These are phyloP conservation scores for Drosophila engyochracea DNA, from an alignment of 2,888 invertebrate species.

Conservation along the genomic window DNA sequence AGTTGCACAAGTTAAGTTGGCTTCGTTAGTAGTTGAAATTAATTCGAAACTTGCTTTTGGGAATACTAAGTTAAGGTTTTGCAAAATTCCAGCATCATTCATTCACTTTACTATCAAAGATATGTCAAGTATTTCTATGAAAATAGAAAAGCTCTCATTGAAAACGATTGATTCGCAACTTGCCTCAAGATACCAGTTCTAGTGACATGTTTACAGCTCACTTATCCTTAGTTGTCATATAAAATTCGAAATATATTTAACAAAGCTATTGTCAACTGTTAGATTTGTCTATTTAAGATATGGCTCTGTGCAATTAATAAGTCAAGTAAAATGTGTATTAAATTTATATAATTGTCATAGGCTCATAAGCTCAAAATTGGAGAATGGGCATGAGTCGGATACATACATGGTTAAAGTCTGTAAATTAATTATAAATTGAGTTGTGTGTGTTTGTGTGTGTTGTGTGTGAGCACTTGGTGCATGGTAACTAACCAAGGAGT, in stretches of 20 bases:
- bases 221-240: background rate
- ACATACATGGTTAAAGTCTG: background rate
- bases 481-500: conserved; percentile 29
- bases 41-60: background rate
- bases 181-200: background rate
- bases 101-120: background rate
- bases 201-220: background rate
- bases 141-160: too few relatives aligned
- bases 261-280: background rate
- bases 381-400: background rate
- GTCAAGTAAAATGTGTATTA: conserved; percentile 10
- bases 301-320: background rate
- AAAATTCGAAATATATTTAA: background rate
- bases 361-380: conserved; percentile 1
- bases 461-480: conserved; percentile 30
- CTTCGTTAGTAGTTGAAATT: background rate
- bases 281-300: background rate
- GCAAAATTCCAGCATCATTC: background rate
- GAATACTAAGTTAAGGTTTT: background rate
- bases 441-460: conserved; percentile 36
- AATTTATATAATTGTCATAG: conserved; percentile 26
- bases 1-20: background rate
- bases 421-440: conserved; percentile 72
- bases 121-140: background rate
- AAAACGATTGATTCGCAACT: background rate